Evolutionary conservation across 2,888 invertebrate species (phyloP).

Genomic region (Agonopterix alstromeriana): DNA sequence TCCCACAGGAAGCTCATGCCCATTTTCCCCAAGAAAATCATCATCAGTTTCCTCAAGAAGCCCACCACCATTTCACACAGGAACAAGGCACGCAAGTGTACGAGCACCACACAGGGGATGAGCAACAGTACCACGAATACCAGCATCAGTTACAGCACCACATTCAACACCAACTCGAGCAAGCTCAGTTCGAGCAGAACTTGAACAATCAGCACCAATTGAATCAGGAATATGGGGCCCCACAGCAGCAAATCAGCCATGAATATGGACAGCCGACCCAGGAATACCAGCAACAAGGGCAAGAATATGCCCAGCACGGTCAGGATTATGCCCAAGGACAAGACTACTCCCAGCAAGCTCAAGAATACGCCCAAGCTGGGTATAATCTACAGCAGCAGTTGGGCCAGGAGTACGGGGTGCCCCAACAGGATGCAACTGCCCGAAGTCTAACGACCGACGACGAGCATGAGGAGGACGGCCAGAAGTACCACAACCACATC

Average conservation of each 20-base stretch:
- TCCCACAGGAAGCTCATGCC: constrained; percentile 1
- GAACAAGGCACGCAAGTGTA: constrained; percentile 58
- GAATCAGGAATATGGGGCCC: constrained; percentile 24
- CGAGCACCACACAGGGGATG: constrained; percentile 48
- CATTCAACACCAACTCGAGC: constrained; percentile 46
- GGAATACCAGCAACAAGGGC: constrained; percentile 17
- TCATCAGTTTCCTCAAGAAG: constrained; percentile 14
- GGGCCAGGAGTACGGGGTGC: constrained; percentile 27
- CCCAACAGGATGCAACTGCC: constrained; percentile 54
- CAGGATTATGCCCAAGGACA: constrained; percentile 23
- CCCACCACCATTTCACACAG: constrained; percentile 45
- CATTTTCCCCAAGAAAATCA: constrained; percentile 14
- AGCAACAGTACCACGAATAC: constrained; percentile 45
- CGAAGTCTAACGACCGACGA: constrained; percentile 34
- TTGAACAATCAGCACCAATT: constrained; percentile 28
- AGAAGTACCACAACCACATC: constrained; percentile 61
- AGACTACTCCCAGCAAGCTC: constrained; percentile 17
- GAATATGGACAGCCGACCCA: constrained; percentile 14
- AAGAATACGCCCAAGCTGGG: constrained; percentile 18
- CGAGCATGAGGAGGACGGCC: constrained; percentile 17
- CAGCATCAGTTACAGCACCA: constrained; percentile 58
- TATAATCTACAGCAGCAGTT: constrained; percentile 18
- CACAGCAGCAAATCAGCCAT: constrained; percentile 15
- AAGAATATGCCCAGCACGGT: constrained; percentile 18
- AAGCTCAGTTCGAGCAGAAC: constrained; percentile 22